Percentiles rank a stretch among this genome's conserved stretches.
phyloP scores from a whole-genome alignment of 2,113 vertebrate species.

The Sterrhoptilus dennistouni region DNA sequence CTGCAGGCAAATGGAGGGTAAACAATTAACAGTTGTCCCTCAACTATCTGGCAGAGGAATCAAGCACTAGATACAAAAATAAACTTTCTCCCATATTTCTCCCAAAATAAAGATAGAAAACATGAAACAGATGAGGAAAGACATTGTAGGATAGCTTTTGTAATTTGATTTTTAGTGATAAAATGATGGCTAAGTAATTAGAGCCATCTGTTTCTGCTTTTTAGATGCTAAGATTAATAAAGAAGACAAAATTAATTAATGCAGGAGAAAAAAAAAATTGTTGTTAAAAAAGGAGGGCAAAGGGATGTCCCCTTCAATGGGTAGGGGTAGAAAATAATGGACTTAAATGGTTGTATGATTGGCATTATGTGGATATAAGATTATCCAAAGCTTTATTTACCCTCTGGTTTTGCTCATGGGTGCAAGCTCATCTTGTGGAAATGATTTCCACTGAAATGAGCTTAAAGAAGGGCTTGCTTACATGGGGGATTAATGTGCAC shows the following conservation, averaged over 20 bases:
- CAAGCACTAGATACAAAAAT: neutral
- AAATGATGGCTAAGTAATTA: neutral
- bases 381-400: neutral
- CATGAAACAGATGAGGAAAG: neutral
- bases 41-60: neutral
- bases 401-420: neutral
- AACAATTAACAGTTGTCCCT: neutral
- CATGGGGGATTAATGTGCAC: neutral
- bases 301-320: neutral
- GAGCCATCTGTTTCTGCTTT: neutral
- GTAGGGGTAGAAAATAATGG: neutral
- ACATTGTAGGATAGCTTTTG: neutral
- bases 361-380: neutral
- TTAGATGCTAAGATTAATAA: neutral
- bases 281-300: neutral
- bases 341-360: neutral
- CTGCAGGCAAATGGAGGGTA: neutral
- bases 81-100: neutral
- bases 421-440: conserved; percentile 3
- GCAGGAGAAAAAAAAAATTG: neutral
- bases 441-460: conserved; percentile 3
- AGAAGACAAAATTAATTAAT: neutral
- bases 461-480: conserved; percentile 22
- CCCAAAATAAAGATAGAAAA: neutral
- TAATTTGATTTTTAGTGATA: neutral